Evolutionary conservation across 2,113 vertebrate species (phyloP).

Genomic region (Pterocles gutturalis): DNA sequence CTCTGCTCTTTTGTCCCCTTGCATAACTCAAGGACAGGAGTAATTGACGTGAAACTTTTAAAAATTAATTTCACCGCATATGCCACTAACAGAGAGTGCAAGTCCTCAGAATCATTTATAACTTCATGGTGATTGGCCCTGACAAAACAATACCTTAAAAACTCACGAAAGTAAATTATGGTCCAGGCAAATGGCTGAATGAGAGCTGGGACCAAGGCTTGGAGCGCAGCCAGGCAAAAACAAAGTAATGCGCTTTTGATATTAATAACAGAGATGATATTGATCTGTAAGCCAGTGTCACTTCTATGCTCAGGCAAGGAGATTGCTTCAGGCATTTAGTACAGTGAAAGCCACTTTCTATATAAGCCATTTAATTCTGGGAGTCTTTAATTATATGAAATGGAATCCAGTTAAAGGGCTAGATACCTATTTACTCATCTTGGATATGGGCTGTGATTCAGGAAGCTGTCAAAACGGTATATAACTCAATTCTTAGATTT

Average conservation of each 20-base stretch:
- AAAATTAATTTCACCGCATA: conserved; percentile 94
- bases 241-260: conserved; percentile 99
- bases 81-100: conserved; percentile 85
- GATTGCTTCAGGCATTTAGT: conserved; percentile 90
- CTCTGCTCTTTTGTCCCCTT: conserved; percentile 82
- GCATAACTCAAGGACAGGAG: conserved; percentile 95
- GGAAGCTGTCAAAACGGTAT: conserved; percentile 79
- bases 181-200: conserved; percentile 91
- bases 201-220: conserved; percentile 78
- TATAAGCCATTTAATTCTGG: conserved; percentile 92
- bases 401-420: conserved; percentile 87
- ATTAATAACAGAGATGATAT: conserved; percentile 99
- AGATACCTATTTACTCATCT: conserved; percentile 76
- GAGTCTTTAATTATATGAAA: conserved; percentile 97
- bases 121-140: conserved; percentile 97
- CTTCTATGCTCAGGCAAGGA: conserved; percentile 80
- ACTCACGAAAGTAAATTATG: conserved; percentile 99
- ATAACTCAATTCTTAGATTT: conserved; percentile 82
- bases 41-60: conserved; percentile 96
- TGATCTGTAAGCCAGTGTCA: conserved; percentile 90
- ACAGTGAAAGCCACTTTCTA: conserved; percentile 95
- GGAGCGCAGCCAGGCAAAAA: conserved; percentile 91
- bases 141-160: conserved; percentile 99
- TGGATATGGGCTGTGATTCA: conserved; percentile 78
- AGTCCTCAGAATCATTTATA: conserved; percentile 94